Evolutionary conservation across 1,140 invertebrate genomes (phyloP), one percentile per base, ranked within the genome.

Genomic region (Solenopsis fugax): DNA sequence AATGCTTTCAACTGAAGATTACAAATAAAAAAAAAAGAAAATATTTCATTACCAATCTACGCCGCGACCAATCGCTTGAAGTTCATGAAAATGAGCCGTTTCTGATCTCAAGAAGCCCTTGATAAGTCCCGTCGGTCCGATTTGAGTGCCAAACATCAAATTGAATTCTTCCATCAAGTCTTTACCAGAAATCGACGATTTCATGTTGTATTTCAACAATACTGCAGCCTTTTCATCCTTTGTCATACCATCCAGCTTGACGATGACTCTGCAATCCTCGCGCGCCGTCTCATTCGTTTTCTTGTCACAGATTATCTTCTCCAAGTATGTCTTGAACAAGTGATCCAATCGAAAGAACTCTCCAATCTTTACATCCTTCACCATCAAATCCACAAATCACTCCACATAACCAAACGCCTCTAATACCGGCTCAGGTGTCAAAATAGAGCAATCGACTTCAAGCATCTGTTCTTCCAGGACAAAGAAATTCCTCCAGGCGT

Each of bases 71-170:
- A 95, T 29, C 99, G 96, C 95, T 99, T 99, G 93, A 99, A 99
- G 95, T 99, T 99, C 0, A 99, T 99, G 96, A 99, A 99, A 82
- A 99, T 99, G 99, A 4, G 99, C 99, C 34, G 99, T 99, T 96
- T 99, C 99, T 41, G 99, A 99, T 89, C 99, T 96, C 0, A 99
- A 95, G 93, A 97, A 99, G 52, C 98, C 99, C 96, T 99, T 99
- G 0, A 99, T 96, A 37, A 98, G 94, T 3, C 99, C 99, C 86
- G 98, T 98, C 10, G 99, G 99, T 41, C 99, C 99, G 93, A 99
- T 99, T 93, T 98, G 98, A 0, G 99, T 99, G 50, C 97, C 97
- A 95, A 99, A 99, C 99, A 99, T 99, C 4, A 99, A 96, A 95
- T 99, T 99, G 94, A 99, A 99, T 92, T 99, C 98, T 85, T 99